Base-by-base conservation (phyloP, 1,140 invertebrate genomes). In the Bombus balteatus region DNA sequence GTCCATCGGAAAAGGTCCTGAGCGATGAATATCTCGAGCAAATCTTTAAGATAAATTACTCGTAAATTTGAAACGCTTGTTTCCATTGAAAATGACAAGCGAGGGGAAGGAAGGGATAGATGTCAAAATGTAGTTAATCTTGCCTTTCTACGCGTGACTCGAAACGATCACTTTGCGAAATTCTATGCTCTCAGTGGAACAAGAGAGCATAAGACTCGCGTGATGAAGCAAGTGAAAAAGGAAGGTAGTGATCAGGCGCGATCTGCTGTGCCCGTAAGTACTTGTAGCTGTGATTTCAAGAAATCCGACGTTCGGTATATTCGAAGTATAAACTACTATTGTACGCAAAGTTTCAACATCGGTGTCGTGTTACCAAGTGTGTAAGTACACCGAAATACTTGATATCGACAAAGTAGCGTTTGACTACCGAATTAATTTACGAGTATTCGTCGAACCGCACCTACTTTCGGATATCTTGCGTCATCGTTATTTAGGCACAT, bases 201-300 rank as follows among this genome's bases (percentile, higher is more conserved):
- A n/a, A 39, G 62, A 15, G 10, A 22, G 47, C 22, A 25, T 18
- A 47, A 37, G 53, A 47, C 37, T 9, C 41, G n/a, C 79, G 70
- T 41, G 82, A 25, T 13, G 43, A 62, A 37, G 39, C 72, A 76
- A 75, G 62, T 83, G 62, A 73, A 83, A 41, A 25, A 83, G 34
- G 39, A 34, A 28, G 37, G 53, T 8, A n/a, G 12, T 3, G 47
- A 39, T 81, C 80, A 47, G 70, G 73, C 80, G 80, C n/a, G 0
- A 12, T 25, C 12, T n/a, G 47, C 10, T 25, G 25, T 34, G 5
- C n/a, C 3, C 22, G 8, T 12, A 34, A 53, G 47, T 53, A 53
- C 47, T 53, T 22, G 47, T 6, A 53, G 18, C 47, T 18, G 15
- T 9, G 3, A 22, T 28, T 32, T 15, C 3, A 18, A n/a, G 39